Evolutionary conservation across 2,113 vertebrate genomes (phyloP).

Genomic region (Myotis brandtii): DNA sequence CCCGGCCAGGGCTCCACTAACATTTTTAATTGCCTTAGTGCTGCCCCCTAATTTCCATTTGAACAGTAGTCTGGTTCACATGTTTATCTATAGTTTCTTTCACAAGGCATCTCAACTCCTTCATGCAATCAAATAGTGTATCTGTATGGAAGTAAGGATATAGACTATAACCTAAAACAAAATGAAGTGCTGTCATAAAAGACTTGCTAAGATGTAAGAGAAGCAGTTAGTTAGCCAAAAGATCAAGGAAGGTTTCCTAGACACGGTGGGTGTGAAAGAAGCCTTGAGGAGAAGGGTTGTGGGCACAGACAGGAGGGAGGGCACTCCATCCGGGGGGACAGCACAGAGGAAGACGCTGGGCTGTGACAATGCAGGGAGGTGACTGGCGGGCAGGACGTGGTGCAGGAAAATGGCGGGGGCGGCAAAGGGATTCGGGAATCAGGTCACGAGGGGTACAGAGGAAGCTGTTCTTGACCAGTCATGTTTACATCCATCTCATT

Average conservation of each 20-base stretch:
- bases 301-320: neutral
- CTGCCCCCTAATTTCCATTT: neutral
- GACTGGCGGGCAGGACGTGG: fast-evolving
- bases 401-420: fast-evolving
- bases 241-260: neutral
- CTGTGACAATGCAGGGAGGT: fast-evolving
- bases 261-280: neutral
- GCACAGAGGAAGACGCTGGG: fast-evolving
- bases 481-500: fast-evolving
- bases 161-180: neutral
- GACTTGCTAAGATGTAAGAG: neutral
- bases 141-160: too few relatives aligned
- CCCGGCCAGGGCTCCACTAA: neutral
- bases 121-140: neutral
- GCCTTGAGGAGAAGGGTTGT: neutral
- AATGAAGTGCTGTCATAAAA: neutral
- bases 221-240: neutral
- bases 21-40: neutral
- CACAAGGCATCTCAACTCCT: neutral
- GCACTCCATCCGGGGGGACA: fast-evolving
- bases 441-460: fast-evolving
- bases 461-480: neutral
- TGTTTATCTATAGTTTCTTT: neutral
- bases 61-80: neutral
- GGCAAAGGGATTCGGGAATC: too few relatives aligned